Percentiles rank a stretch among this genome's conserved stretches.
phyloP scores from a whole-genome alignment of 2,888 invertebrate species.

The Cephonodes hylas region DNA sequence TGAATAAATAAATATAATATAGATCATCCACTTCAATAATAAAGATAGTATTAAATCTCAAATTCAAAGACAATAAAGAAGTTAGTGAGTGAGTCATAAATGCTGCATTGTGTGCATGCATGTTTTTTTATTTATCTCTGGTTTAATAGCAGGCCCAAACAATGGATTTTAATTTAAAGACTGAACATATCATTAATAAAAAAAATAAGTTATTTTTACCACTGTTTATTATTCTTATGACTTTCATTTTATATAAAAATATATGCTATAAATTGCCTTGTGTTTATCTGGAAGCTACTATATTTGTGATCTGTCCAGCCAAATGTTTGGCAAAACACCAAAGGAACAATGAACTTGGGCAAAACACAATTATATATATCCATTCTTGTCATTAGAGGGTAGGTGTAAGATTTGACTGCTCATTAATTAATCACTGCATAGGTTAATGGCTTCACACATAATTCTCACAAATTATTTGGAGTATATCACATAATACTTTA shows the following conservation, averaged over 20 bases:
- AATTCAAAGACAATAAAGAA: too few species aligned
- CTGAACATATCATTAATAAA: not conserved
- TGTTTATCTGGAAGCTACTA: conserved; percentile 7
- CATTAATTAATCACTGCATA: too few species aligned
- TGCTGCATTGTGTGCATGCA: too few species aligned
- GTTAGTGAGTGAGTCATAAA: too few species aligned
- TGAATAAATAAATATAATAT: too few species aligned
- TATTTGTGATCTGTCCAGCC: not conserved
- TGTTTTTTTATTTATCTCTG: too few species aligned
- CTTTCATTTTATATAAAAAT: not conserved
- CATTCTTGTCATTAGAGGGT: not conserved
- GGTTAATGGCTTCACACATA: too few species aligned
- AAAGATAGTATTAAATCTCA: too few species aligned
- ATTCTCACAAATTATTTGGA: too few species aligned
- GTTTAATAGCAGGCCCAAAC: not conserved
- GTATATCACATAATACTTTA: too few species aligned
- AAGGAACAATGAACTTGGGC: conserved; percentile 8
- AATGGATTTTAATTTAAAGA: too few species aligned
- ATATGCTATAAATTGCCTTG: not conserved
- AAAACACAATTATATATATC: not conserved
- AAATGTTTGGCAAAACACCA: conserved; percentile 4
- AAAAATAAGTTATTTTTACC: not conserved
- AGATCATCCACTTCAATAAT: too few species aligned
- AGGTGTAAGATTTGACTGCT: not conserved
- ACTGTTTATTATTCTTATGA: not conserved